These are phyloP conservation scores for Erebia palarica DNA, from an alignment of 2,888 invertebrate genomes.

Conservation along the genomic window DNA sequence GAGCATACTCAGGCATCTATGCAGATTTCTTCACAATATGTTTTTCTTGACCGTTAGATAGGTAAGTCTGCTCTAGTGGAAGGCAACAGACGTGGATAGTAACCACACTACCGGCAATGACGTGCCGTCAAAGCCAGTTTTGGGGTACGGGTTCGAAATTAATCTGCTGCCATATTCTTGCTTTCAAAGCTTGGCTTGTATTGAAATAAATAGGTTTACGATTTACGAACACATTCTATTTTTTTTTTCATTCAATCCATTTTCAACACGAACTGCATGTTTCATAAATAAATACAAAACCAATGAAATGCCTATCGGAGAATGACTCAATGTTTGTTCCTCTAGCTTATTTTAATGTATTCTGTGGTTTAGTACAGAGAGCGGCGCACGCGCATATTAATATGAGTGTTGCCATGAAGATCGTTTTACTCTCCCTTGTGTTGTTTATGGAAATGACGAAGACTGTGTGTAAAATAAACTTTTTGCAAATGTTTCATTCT, in stretches of 20 bases:
- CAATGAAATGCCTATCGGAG: neutral
- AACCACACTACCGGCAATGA: too few species aligned
- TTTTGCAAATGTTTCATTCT: neutral
- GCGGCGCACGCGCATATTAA: conserved; percentile 33
- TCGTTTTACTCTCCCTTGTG: conserved; percentile 24
- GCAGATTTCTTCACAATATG: too few species aligned
- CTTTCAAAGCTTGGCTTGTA: too few species aligned
- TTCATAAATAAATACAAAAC: too few species aligned
- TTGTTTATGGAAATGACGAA: conserved; percentile 31
- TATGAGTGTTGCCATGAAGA: conserved; percentile 26
- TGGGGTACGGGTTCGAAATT: too few species aligned
- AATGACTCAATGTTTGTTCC: neutral
- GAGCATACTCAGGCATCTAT: too few species aligned
- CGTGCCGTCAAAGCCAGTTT: too few species aligned
- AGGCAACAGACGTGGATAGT: too few species aligned
- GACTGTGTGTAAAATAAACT: conserved; percentile 36
- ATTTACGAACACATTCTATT: neutral
- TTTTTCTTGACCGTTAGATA: too few species aligned
- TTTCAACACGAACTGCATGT: neutral
- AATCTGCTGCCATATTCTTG: too few species aligned
- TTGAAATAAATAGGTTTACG: too few species aligned
- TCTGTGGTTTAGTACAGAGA: conserved; percentile 14
- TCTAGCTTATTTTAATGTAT: neutral
- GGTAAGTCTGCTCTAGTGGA: too few species aligned
- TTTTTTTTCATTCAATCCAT: neutral